A percentile compares a stretch with the other conserved stretches of the same genome.
These are phyloP conservation scores for Mohoua ochrocephala DNA, from an alignment of 2,113 vertebrate species.

Conservation along the genomic window DNA sequence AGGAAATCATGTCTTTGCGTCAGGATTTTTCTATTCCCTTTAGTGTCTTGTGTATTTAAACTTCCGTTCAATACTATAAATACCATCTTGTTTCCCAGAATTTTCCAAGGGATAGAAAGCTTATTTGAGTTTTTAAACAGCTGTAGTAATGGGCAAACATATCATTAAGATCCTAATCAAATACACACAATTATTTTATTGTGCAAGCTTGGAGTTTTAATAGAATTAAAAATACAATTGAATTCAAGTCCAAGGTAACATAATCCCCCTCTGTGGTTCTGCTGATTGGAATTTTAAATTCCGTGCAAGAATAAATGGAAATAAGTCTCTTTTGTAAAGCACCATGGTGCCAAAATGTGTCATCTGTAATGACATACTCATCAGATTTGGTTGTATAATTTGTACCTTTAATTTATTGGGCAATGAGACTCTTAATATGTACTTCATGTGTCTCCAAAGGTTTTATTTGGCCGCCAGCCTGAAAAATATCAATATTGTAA, in stretches of 20 bases:
- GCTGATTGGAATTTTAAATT: slow-evolving; percentile 19
- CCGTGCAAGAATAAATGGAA: neutral
- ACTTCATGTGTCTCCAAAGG: neutral
- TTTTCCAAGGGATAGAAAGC: neutral
- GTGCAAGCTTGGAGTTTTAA: neutral
- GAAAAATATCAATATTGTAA: slow-evolving; percentile 9
- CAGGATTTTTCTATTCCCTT: neutral
- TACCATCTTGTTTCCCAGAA: neutral
- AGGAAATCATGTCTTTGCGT: neutral
- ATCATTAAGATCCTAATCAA: slow-evolving; percentile 34
- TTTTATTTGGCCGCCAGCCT: neutral
- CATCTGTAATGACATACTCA: neutral
- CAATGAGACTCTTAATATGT: neutral
- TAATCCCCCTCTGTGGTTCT: neutral
- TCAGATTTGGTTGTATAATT: neutral
- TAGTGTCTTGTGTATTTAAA: neutral
- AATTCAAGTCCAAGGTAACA: neutral
- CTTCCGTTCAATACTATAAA: neutral
- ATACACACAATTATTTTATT: neutral
- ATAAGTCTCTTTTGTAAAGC: neutral
- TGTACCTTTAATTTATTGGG: slow-evolving; percentile 1
- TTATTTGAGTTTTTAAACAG: neutral
- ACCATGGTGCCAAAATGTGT: neutral
- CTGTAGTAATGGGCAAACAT: neutral
- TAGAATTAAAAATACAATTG: neutral